These are phyloP conservation scores for Drosophila novamexicana DNA, from an alignment of 1,140 invertebrate species.

Conservation along the genomic window DNA sequence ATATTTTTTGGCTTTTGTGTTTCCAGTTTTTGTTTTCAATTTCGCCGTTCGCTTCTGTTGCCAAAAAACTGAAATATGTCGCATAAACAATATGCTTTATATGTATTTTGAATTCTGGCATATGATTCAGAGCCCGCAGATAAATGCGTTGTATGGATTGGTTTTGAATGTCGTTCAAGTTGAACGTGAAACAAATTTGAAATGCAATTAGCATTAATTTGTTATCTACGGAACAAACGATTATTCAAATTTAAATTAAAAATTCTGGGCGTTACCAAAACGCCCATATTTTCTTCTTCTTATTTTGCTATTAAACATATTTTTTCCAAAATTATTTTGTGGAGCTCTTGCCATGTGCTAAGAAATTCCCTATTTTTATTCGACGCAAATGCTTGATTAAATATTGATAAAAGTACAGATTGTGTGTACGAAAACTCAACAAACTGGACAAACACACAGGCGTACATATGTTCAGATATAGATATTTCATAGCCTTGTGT, in stretches of 20 bases:
- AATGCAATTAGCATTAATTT: slow-evolving; percentile 72
- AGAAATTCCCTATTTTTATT: slow-evolving; percentile 3
- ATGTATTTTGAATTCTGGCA: slow-evolving; percentile 21
- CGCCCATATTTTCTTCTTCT: slow-evolving; percentile 12
- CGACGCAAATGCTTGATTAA: slow-evolving; percentile 56
- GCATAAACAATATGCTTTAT: slow-evolving; percentile 16
- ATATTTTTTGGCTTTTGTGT: slow-evolving; percentile 25
- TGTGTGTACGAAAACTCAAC: slow-evolving; percentile 13
- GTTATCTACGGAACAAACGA: slow-evolving; percentile 49
- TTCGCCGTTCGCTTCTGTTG: not conserved
- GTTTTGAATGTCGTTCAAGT: slow-evolving; percentile 2
- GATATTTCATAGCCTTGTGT: slow-evolving; percentile 26
- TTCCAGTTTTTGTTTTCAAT: slow-evolving; percentile 40
- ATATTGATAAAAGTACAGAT: slow-evolving; percentile 56
- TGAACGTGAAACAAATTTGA: slow-evolving; percentile 32
- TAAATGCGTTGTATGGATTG: slow-evolving; percentile 29
- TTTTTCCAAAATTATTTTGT: slow-evolving; percentile 14
- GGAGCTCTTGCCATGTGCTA: slow-evolving; percentile 8
- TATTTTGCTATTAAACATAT: not conserved
- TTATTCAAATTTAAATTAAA: slow-evolving; percentile 31
- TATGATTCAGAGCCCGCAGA: slow-evolving; percentile 31
- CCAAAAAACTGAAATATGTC: slow-evolving; percentile 28
- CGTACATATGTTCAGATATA: slow-evolving; percentile 6
- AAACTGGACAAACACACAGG: slow-evolving; percentile 9
- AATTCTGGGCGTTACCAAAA: slow-evolving; percentile 23